Conservation (phyloP, 53 echinoderm and acorn worm species). For the Antedon mediterranea region DNA sequence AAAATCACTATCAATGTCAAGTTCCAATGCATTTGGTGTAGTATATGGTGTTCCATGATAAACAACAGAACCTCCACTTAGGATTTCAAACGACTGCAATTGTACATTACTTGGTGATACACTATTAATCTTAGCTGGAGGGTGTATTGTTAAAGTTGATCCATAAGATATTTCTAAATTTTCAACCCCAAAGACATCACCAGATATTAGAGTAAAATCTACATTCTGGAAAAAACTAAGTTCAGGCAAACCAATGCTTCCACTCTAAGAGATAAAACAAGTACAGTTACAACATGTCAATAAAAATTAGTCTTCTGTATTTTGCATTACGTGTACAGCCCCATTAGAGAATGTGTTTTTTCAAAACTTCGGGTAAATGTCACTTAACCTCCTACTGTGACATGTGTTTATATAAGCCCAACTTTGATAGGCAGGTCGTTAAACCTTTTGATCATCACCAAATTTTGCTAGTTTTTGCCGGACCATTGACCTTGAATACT, state of each 20-base stretch:
- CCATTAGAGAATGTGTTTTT: too few relatives aligned
- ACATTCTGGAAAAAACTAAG: slow-evolving; percentile 52
- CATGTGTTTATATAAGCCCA: too few relatives aligned
- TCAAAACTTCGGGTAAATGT: too few relatives aligned
- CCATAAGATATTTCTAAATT: slow-evolving; percentile 43
- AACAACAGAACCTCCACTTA: slow-evolving; percentile 40
- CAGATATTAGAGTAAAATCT: slow-evolving; percentile 28
- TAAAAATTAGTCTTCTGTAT: too few relatives aligned
- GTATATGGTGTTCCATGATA: slow-evolving; percentile 32
- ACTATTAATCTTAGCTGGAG: slow-evolving; percentile 47
- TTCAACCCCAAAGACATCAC: slow-evolving; percentile 30
- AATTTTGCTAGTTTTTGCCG: too few relatives aligned
- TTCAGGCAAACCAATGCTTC: slow-evolving; percentile 33
- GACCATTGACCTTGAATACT: too few relatives aligned
- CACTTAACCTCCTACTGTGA: too few relatives aligned
- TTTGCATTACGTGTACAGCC: too few relatives aligned
- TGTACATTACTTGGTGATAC: slow-evolving; percentile 26
- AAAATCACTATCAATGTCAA: slow-evolving; percentile 29
- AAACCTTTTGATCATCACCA: too few relatives aligned
- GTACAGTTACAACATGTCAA: too few relatives aligned
- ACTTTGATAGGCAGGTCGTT: too few relatives aligned
- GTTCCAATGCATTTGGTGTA: slow-evolving; percentile 16
- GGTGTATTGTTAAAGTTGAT: slow-evolving; percentile 39
- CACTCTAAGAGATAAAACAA: slow-evolving; percentile 34
- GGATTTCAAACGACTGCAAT: slow-evolving; percentile 26